Percentiles rank a stretch among this genome's conserved stretches.
These are phyloP conservation scores for Caenorhabditis virilis DNA, from an alignment of 2,888 invertebrate genomes.

Conservation along the genomic window DNA sequence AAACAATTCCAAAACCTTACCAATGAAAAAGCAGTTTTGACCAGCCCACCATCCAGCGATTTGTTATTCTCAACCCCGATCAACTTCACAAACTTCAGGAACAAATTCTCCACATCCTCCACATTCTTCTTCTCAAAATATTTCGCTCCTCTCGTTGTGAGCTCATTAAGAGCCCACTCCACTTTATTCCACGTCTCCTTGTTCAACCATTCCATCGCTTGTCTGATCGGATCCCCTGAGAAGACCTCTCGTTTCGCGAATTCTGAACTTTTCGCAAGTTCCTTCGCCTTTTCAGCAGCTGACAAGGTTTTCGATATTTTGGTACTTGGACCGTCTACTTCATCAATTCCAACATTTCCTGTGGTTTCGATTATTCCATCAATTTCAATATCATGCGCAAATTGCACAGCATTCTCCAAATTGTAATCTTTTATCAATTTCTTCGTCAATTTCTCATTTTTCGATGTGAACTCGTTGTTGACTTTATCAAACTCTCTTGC, in stretches of 20 bases:
- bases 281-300: conserved; percentile 28
- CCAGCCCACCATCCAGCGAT: conserved; percentile 14
- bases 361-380: background rate
- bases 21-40: conserved; percentile 37
- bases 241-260: conserved; percentile 40
- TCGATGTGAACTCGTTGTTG: conserved; percentile 8
- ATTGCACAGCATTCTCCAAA: conserved; percentile 12
- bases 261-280: conserved; percentile 30
- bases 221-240: conserved; percentile 50
- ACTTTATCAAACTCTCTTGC: conserved; percentile 18
- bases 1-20: too few species aligned
- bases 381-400: conserved; percentile 2
- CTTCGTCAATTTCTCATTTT: conserved; percentile 16
- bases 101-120: conserved; percentile 49
- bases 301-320: conserved; percentile 8
- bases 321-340: background rate
- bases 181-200: conserved; percentile 39
- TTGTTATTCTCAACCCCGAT: conserved; percentile 16
- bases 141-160: conserved; percentile 20
- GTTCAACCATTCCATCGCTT: conserved; percentile 42
- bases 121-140: conserved; percentile 40
- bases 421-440: conserved; percentile 10
- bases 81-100: conserved; percentile 30
- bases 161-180: conserved; percentile 49
- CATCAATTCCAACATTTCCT: background rate